phyloP scores from a whole-genome alignment of 2,113 vertebrate genomes.

The Archocentrus centrarchus region DNA sequence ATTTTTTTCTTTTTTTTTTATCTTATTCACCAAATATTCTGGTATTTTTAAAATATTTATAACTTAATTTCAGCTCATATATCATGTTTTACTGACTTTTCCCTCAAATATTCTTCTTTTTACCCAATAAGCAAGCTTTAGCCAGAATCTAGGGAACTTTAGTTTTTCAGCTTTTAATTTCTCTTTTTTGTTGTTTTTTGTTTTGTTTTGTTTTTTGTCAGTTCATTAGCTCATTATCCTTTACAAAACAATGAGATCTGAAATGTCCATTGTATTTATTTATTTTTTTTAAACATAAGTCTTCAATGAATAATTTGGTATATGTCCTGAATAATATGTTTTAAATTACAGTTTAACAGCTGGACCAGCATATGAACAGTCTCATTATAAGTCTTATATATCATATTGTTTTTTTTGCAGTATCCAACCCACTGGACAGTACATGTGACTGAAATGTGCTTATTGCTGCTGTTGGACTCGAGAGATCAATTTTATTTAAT shows the following conservation, averaged over 20 bases:
- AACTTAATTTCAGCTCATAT: neutral
- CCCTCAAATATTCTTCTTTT: neutral
- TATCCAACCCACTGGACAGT: neutral
- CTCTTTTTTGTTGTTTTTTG: neutral
- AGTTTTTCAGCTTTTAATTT: neutral
- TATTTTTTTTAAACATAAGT: neutral
- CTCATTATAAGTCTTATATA: neutral
- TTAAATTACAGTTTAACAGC: neutral
- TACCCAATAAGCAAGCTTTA: neutral
- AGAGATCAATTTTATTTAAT: neutral
- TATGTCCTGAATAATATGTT: neutral
- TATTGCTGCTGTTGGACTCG: neutral
- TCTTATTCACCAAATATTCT: neutral
- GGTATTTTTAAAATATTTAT: neutral
- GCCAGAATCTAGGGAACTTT: neutral
- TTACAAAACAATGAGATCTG: neutral
- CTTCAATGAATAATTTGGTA: neutral
- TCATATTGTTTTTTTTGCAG: neutral
- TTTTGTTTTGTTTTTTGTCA: neutral
- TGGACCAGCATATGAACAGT: neutral
- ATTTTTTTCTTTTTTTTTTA: neutral
- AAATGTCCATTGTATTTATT: neutral
- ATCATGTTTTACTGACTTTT: neutral
- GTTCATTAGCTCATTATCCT: neutral
- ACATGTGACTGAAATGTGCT: fast-evolving